Percentiles rank a stretch among this genome's conserved stretches.
phyloP scores from a whole-genome alignment of 2,797 vertebrate species.

The Amblyopsis hoosieri region DNA sequence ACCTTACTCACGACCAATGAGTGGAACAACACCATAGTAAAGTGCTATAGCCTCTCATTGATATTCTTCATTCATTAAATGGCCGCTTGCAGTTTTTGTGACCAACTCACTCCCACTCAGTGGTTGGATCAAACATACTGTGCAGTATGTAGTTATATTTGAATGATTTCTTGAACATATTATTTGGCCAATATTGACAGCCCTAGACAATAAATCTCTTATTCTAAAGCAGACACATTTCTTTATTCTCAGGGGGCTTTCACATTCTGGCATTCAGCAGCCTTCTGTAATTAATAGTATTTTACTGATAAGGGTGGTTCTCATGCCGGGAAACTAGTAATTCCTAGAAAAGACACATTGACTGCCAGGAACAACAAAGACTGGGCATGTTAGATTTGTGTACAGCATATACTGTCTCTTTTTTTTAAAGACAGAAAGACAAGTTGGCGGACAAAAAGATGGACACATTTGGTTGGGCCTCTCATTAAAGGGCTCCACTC shows the following conservation, averaged over 20 bases:
- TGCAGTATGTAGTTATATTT: no score
- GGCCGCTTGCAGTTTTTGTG: no score
- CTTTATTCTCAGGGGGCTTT: background rate
- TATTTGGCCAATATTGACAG: no score
- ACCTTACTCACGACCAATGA: no score
- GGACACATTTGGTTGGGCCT: constrained; percentile 29
- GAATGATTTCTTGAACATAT: no score
- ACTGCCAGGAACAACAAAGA: background rate
- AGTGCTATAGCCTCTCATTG: no score
- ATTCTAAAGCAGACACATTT: background rate
- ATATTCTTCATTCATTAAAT: no score
- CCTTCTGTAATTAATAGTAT: background rate
- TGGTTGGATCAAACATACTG: no score
- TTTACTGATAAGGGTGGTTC: background rate
- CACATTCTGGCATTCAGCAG: background rate
- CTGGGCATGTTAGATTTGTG: constrained; percentile 8
- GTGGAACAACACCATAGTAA: no score
- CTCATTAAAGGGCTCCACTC: constrained; percentile 57
- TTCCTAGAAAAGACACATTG: background rate
- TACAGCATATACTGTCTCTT: constrained; percentile 1
- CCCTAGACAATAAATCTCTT: background rate
- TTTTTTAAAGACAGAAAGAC: no score
- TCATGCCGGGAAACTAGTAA: background rate
- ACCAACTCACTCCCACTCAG: no score
- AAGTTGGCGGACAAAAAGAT: constrained; percentile 10